Percentiles rank a stretch among this genome's conserved stretches.
phyloP scores from a whole-genome alignment of 2,888 invertebrate genomes.

The Cheiracanthium punctorium region DNA sequence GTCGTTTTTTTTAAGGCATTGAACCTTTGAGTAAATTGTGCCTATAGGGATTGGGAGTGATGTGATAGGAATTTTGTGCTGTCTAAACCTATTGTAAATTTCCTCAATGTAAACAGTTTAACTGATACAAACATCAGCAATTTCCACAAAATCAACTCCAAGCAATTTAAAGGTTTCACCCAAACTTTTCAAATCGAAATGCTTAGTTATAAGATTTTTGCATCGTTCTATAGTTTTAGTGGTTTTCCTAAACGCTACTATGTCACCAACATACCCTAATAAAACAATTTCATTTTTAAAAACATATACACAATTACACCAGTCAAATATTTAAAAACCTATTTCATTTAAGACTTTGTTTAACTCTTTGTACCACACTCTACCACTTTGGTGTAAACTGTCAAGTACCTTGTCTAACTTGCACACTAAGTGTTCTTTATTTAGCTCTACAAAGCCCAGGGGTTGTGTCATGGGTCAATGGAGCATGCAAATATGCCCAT shows the following conservation, averaged over 20 bases:
- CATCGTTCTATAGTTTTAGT: no score
- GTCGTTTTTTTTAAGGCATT: not conserved
- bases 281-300: no score
- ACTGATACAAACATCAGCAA: not conserved
- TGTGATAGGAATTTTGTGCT: no score
- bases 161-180: not conserved
- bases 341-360: no score
- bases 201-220: no score
- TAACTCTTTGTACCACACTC: not conserved
- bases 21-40: no score
- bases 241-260: not conserved
- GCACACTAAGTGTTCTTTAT: not conserved
- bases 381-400: not conserved
- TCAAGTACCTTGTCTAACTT: not conserved
- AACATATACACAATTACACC: not conserved
- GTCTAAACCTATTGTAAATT: no score
- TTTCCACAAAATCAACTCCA: not conserved
- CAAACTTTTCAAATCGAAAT: not conserved
- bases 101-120: not conserved
- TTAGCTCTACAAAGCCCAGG: not conserved
- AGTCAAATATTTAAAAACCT: not conserved
- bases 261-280: not conserved
- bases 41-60: no score
- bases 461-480: not conserved
- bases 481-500: constrained; percentile 31